phyloP scores from a whole-genome alignment of 1,140 invertebrate genomes.

The Pectinophora gossypiella region DNA sequence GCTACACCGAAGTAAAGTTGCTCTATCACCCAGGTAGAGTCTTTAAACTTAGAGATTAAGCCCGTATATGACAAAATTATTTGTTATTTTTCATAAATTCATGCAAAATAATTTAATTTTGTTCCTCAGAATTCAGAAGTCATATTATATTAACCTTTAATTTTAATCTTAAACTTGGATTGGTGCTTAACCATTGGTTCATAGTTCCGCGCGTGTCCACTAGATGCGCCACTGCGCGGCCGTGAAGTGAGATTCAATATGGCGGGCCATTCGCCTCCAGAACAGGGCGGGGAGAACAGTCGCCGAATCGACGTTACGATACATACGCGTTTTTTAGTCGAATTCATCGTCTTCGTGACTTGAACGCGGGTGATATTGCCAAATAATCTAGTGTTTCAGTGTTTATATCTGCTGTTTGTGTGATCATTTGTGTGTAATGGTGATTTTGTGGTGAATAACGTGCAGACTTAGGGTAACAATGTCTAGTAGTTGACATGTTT shows the following conservation, averaged over 20 bases:
- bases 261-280: constrained; percentile 70
- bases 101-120: no score
- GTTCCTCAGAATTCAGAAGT: no score
- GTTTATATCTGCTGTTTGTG: constrained; percentile 62
- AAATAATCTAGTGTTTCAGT: constrained; percentile 67
- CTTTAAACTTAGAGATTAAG: no score
- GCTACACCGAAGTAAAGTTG: no score
- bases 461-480: constrained; percentile 72
- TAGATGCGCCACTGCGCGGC: constrained; percentile 49
- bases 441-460: constrained; percentile 69
- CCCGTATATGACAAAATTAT: no score
- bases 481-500: constrained; percentile 75
- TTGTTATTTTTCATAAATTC: no score
- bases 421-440: constrained; percentile 60
- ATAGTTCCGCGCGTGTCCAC: constrained; percentile 32
- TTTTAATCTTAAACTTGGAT: no score
- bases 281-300: constrained; percentile 73
- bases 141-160: no score
- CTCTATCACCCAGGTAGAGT: no score
- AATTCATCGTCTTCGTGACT: constrained; percentile 59
- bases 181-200: constrained; percentile 4
- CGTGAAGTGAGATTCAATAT: constrained; percentile 63
- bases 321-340: constrained; percentile 68
- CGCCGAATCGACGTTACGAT: constrained; percentile 61
- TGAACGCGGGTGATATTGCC: constrained; percentile 64